phyloP scores from a whole-genome alignment of 1,140 invertebrate genomes.

The Rhizoglyphus robini region DNA sequence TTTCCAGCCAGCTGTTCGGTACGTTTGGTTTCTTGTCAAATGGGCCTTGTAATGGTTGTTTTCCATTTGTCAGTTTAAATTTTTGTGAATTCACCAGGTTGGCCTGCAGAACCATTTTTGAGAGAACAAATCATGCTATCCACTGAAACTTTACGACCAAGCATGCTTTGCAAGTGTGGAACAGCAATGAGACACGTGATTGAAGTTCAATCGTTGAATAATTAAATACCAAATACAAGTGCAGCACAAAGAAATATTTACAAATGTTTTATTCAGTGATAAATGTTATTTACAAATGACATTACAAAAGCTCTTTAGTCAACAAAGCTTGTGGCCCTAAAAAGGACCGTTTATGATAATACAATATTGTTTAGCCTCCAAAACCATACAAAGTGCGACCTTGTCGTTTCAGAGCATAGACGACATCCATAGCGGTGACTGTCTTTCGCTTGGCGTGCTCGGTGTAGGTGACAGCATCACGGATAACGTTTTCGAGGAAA shows the following conservation, averaged over 20 bases:
- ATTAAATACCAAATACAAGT: not conserved
- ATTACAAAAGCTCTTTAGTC: not conserved
- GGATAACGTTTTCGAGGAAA: slow-evolving; percentile 65
- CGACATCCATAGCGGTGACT: slow-evolving; percentile 69
- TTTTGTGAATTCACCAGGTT: too few species aligned
- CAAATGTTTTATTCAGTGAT: not conserved
- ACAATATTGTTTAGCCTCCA: slow-evolving; percentile 36
- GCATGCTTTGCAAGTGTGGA: too few species aligned
- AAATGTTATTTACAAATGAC: not conserved
- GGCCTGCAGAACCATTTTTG: not conserved
- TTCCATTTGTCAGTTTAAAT: too few species aligned
- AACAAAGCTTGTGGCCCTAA: slow-evolving; percentile 30
- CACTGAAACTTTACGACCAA: too few species aligned
- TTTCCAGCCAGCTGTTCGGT: not conserved
- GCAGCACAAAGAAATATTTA: not conserved
- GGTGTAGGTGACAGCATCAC: slow-evolving; percentile 67
- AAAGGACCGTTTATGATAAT: slow-evolving; percentile 31
- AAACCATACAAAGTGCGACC: slow-evolving; percentile 51
- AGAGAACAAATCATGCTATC: not conserved
- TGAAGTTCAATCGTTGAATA: too few species aligned
- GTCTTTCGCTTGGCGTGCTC: slow-evolving; percentile 70
- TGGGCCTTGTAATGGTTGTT: too few species aligned
- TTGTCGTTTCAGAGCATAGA: slow-evolving; percentile 68
- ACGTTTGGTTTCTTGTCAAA: not conserved
- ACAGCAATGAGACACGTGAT: too few species aligned